Percentiles rank a stretch among this genome's conserved stretches.
Conservation (phyloP, 2,113 vertebrate genomes). For the Siniperca chuatsi region DNA sequence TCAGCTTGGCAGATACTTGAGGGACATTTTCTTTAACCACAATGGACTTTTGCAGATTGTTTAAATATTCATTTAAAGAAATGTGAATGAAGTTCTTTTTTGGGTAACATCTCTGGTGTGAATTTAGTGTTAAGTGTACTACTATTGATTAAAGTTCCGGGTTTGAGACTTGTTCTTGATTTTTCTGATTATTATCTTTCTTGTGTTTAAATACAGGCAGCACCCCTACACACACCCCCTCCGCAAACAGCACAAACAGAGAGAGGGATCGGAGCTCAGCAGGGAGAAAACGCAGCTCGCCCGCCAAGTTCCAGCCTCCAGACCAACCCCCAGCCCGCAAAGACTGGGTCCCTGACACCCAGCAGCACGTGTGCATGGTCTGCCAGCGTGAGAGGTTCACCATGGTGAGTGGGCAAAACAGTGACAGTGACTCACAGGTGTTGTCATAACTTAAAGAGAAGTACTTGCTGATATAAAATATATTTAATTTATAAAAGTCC, state of each 20-base stretch:
- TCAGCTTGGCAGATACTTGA: not conserved
- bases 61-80: not conserved
- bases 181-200: not conserved
- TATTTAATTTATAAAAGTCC: not conserved
- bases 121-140: not conserved
- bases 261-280: constrained; percentile 79
- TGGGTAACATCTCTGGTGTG: not conserved
- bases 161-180: not conserved
- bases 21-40: not conserved
- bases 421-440: not conserved
- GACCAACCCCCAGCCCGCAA: constrained; percentile 89
- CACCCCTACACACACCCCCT: constrained; percentile 78
- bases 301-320: constrained; percentile 91
- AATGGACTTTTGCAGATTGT: not conserved
- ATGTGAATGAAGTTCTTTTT: not conserved
- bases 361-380: constrained; percentile 91
- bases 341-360: constrained; percentile 95
- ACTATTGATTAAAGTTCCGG: not conserved
- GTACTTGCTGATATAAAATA: not conserved
- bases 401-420: constrained; percentile 88
- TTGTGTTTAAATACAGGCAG: constrained; percentile 61
- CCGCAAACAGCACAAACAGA: constrained; percentile 71
- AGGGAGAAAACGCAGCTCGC: constrained; percentile 76
- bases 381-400: constrained; percentile 93
- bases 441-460: not conserved